These are phyloP conservation scores for Moxostoma hubbsi DNA, from an alignment of 2,797 vertebrate species.

Conservation along the genomic window DNA sequence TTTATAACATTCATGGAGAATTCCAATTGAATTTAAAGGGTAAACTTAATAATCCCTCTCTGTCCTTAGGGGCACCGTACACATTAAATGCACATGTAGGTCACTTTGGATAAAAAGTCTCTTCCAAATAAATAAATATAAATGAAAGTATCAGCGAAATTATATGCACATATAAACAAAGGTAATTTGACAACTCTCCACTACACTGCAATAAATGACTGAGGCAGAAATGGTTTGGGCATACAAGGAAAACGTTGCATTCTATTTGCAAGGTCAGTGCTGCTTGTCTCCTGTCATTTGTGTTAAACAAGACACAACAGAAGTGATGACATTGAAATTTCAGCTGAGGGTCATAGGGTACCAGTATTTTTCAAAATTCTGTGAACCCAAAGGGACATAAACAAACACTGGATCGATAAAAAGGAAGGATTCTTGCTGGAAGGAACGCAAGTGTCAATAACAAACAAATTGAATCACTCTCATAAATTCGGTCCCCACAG, in stretches of 20 bases:
- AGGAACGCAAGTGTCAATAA: conserved; percentile 55
- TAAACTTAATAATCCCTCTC: too few species aligned
- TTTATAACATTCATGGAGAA: background rate
- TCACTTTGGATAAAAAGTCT: background rate
- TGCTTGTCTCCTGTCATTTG: conserved; percentile 50
- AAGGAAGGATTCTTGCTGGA: conserved; percentile 46
- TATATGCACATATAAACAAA: background rate
- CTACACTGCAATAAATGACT: background rate
- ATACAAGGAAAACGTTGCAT: conserved; percentile 15
- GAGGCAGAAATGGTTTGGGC: background rate
- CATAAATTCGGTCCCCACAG: conserved; percentile 42
- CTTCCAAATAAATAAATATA: background rate
- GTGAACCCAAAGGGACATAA: conserved; percentile 47
- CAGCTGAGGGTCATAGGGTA: conserved; percentile 43
- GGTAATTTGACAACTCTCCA: conserved; percentile 3
- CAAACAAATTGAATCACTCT: conserved; percentile 55
- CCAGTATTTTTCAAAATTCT: conserved; percentile 41
- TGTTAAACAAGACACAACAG: conserved; percentile 50
- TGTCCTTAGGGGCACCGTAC: too few species aligned
- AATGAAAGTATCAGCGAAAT: conserved; percentile 10
- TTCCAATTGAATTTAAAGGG: background rate
- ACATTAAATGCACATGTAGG: too few species aligned
- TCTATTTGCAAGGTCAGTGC: conserved; percentile 42
- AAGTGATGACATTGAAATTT: conserved; percentile 49
- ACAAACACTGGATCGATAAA: conserved; percentile 56